phyloP scores from a whole-genome alignment of 2,888 invertebrate genomes.

The Chirona hameri region DNA sequence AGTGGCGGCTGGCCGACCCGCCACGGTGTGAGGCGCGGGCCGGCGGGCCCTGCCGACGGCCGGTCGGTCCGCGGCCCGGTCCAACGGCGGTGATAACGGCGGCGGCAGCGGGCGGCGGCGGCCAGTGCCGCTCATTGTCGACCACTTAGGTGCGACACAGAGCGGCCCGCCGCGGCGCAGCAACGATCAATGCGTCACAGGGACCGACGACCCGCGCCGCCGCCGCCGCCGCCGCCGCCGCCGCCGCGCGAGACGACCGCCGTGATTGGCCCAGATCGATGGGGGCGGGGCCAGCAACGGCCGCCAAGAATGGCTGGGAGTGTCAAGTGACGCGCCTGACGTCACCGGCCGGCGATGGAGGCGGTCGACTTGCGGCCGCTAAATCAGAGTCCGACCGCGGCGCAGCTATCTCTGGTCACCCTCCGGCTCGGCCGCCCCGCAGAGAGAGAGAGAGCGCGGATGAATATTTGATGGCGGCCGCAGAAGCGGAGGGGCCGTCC shows the following conservation, averaged over 20 bases:
- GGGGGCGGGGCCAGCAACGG: slow-evolving; percentile 24
- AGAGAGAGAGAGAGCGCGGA: too few species aligned
- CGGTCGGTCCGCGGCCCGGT: too few species aligned
- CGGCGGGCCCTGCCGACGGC: too few species aligned
- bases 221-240: background rate
- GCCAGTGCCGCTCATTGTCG: background rate
- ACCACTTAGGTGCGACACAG: background rate
- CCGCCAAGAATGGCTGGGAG: slow-evolving; percentile 28
- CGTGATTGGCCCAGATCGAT: slow-evolving; percentile 25
- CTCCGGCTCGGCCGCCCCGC: background rate
- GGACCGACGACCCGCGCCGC: background rate
- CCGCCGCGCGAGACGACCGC: background rate
- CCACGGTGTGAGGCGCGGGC: too few species aligned
- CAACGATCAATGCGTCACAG: background rate
- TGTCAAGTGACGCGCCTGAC: background rate
- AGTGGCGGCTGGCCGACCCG: too few species aligned
- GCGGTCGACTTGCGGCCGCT: background rate
- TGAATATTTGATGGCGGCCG: too few species aligned
- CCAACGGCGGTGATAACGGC: background rate
- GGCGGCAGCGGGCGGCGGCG: background rate
- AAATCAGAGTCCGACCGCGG: background rate
- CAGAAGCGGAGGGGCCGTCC: too few species aligned
- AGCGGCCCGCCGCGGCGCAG: background rate
- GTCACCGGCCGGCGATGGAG: background rate
- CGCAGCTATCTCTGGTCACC: background rate